Conservation (phyloP, 2,113 vertebrate genomes). For the Aviceda subcristata region DNA sequence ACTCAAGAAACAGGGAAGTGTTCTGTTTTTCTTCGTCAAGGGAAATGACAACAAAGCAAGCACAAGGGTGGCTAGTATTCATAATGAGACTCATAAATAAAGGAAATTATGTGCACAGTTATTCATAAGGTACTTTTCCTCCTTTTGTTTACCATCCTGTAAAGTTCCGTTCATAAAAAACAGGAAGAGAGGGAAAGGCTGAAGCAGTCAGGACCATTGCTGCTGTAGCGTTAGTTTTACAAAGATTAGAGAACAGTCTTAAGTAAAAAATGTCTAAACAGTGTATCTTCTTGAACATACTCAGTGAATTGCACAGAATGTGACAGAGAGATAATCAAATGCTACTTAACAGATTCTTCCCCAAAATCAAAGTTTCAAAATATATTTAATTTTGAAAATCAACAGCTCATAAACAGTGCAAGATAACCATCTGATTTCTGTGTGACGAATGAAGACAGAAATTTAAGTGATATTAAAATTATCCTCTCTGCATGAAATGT, state of each 20-base stretch:
- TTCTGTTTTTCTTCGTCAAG: constrained; percentile 1
- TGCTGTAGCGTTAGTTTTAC: not conserved
- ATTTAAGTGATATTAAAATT: not conserved
- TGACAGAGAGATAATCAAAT: not conserved
- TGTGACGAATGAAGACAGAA: not conserved
- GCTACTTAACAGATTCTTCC: not conserved
- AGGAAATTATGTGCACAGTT: constrained; percentile 60
- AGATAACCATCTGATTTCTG: not conserved
- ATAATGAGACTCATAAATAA: constrained; percentile 57
- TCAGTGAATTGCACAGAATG: not conserved
- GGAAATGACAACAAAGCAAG: constrained; percentile 53
- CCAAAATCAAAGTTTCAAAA: not conserved
- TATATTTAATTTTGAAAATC: not conserved
- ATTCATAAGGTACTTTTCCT: constrained; percentile 66
- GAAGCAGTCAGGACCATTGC: not conserved
- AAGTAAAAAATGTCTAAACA: not conserved
- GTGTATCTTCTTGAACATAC: not conserved
- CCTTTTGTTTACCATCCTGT: constrained; percentile 67
- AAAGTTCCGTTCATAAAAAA: constrained; percentile 60
- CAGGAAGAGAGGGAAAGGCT: constrained; percentile 61
- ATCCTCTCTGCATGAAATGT: not conserved
- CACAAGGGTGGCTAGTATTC: constrained; percentile 31
- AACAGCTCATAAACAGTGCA: not conserved
- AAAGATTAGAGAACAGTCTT: not conserved
- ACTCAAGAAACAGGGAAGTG: constrained; percentile 22